Conservation (phyloP, 2,113 vertebrate genomes). For the Muscicapa adusta region DNA sequence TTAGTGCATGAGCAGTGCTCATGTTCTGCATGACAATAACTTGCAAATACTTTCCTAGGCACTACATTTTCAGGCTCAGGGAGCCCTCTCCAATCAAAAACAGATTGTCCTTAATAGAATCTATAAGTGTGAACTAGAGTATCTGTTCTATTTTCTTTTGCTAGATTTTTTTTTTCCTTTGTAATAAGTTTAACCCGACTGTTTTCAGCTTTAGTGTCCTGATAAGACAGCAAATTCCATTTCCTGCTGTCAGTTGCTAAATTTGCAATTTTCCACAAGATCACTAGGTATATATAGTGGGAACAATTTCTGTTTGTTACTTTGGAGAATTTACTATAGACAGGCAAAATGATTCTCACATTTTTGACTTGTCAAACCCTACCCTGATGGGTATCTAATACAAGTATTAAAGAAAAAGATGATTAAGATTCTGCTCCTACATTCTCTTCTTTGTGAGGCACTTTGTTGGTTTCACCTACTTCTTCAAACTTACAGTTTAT, state of each 20-base stretch:
- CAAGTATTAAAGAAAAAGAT: background rate
- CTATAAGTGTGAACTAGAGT: background rate
- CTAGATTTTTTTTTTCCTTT: background rate
- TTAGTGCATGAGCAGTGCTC: background rate
- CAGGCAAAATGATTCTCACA: background rate
- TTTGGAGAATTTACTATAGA: background rate
- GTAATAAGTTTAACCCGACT: background rate
- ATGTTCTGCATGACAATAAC: background rate
- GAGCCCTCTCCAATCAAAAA: constrained; percentile 16
- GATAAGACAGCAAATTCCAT: background rate
- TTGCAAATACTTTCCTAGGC: background rate
- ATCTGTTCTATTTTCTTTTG: background rate
- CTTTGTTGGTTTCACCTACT: background rate
- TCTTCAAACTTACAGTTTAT: background rate
- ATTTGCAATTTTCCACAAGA: background rate
- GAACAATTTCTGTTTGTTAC: background rate
- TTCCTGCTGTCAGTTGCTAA: constrained; percentile 28
- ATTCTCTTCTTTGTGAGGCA: background rate
- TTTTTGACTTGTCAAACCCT: background rate
- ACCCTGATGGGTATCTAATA: background rate
- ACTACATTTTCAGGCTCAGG: background rate
- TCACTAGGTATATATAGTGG: background rate
- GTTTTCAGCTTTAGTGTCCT: constrained; percentile 16
- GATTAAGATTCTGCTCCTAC: background rate
- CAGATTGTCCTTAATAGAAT: constrained; percentile 30